phyloP scores from a whole-genome alignment of 2,113 vertebrate species.

The Ascaphus truei region DNA sequence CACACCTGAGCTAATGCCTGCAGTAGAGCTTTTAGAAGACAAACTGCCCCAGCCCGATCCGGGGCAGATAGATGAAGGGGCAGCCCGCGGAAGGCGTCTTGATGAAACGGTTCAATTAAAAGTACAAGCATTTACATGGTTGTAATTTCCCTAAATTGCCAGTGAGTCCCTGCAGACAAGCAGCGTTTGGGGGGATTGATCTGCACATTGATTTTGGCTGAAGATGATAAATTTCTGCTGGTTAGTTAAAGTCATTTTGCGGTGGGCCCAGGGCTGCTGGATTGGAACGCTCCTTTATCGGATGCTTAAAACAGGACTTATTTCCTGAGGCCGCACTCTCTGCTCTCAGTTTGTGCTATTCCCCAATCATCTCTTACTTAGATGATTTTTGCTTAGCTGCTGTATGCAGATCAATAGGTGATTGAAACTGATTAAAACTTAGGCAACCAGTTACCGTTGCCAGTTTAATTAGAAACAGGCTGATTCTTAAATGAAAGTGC shows the following conservation, averaged over 20 bases:
- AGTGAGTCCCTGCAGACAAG: constrained; percentile 82
- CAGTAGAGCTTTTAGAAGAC: constrained; percentile 52
- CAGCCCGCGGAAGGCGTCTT: constrained; percentile 76
- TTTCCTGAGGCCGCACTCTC: constrained; percentile 73
- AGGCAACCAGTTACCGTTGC: constrained; percentile 77
- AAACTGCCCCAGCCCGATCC: constrained; percentile 51
- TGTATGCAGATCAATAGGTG: constrained; percentile 75
- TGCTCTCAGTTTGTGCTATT: constrained; percentile 76
- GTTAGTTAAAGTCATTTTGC: constrained; percentile 91
- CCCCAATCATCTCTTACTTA: constrained; percentile 80
- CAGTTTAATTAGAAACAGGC: constrained; percentile 76
- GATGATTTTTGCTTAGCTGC: constrained; percentile 73
- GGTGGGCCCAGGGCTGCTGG: constrained; percentile 76
- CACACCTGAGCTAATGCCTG: background rate
- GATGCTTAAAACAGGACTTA: constrained; percentile 84
- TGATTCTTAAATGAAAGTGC: constrained; percentile 69
- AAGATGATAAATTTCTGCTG: constrained; percentile 92
- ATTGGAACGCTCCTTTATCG: constrained; percentile 85
- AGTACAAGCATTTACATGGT: constrained; percentile 87
- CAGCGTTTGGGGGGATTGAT: constrained; percentile 80
- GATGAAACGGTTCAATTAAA: constrained; percentile 88
- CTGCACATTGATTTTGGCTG: constrained; percentile 85
- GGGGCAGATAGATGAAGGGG: constrained; percentile 77
- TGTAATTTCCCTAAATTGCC: constrained; percentile 91
- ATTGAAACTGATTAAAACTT: constrained; percentile 82